These are phyloP conservation scores for Pollenia griseotomentosa DNA, from an alignment of 2,888 invertebrate genomes.

Conservation along the genomic window DNA sequence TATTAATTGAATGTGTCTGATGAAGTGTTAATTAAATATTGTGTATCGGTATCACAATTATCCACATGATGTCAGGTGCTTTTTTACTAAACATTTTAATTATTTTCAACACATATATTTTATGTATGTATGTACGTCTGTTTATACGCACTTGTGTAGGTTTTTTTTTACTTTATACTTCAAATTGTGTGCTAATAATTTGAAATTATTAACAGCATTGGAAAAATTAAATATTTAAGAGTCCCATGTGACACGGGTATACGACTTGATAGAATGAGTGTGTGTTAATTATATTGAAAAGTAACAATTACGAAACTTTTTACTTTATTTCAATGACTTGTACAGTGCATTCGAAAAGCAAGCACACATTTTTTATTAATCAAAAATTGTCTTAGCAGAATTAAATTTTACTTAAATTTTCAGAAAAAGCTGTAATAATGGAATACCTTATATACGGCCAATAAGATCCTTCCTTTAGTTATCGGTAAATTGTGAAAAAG, in stretches of 20 bases:
- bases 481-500: too few relatives aligned
- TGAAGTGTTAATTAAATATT: constrained; percentile 71
- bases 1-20: constrained; percentile 52
- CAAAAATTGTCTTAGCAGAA: neutral
- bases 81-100: constrained; percentile 23
- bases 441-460: too few relatives aligned
- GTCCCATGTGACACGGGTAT: neutral
- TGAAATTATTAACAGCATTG: neutral
- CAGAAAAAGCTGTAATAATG: too few relatives aligned
- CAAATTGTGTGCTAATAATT: constrained; percentile 11
- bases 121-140: neutral
- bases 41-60: constrained; percentile 54
- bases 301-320: constrained; percentile 45
- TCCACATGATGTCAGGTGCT: constrained; percentile 48
- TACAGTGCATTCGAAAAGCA: neutral
- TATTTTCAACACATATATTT: neutral
- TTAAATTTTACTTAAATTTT: too few relatives aligned
- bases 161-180: neutral
- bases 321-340: constrained; percentile 16
- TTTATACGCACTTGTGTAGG: neutral
- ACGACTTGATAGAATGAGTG: neutral
- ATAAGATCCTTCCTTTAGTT: too few relatives aligned
- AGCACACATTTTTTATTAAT: neutral
- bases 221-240: neutral
- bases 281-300: constrained; percentile 52